Percentiles rank a stretch among this genome's conserved stretches.
Conservation (phyloP, 1,140 invertebrate genomes). For the Apis laboriosa region DNA sequence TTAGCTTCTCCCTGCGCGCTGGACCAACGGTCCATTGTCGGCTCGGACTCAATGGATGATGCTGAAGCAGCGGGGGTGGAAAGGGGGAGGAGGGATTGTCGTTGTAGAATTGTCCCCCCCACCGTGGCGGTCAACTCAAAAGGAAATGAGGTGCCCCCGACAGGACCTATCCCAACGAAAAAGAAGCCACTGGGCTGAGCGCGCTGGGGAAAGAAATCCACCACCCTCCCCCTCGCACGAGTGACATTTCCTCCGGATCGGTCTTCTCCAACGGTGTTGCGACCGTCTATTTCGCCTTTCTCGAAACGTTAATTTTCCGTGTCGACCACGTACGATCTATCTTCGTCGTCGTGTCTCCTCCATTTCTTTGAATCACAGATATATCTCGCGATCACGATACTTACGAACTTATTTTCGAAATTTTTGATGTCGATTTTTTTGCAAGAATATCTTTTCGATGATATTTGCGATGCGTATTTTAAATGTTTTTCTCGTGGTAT, state of each 20-base stretch:
- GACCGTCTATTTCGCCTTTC: conserved; percentile 3
- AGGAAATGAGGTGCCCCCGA: conserved; percentile 66
- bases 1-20: conserved; percentile 48
- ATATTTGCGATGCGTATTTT: too few relatives aligned
- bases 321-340: background rate
- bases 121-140: conserved; percentile 55
- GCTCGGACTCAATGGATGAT: conserved; percentile 58
- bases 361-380: too few relatives aligned
- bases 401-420: too few relatives aligned
- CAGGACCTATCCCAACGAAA: conserved; percentile 66
- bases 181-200: conserved; percentile 63
- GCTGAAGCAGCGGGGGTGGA: conserved; percentile 40
- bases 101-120: conserved; percentile 47
- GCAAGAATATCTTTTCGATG: too few relatives aligned
- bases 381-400: too few relatives aligned
- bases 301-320: background rate
- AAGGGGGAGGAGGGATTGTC: conserved; percentile 47
- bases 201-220: conserved; percentile 47
- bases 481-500: too few relatives aligned
- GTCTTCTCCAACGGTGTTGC: background rate
- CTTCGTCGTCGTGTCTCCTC: background rate
- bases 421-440: too few relatives aligned
- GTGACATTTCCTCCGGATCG: conserved; percentile 50
- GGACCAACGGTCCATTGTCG: conserved; percentile 65
- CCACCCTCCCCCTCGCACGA: background rate